A percentile compares a stretch with the other conserved stretches of the same genome.
These are phyloP conservation scores for Sternotherus odoratus DNA, from an alignment of 2,797 vertebrate species.

Conservation along the genomic window DNA sequence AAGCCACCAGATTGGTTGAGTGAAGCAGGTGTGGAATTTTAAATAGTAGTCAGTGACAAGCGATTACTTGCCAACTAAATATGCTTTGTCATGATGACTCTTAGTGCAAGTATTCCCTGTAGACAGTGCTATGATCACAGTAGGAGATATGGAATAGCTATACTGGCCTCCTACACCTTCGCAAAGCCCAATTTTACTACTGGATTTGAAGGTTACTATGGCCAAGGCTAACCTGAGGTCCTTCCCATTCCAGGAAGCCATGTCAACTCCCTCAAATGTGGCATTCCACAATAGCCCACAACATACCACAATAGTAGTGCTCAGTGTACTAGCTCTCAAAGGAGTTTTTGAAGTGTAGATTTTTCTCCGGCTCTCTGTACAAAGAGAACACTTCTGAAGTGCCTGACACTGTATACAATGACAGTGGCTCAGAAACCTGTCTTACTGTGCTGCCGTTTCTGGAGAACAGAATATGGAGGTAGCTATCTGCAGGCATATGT, in stretches of 20 bases:
- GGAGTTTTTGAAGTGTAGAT: not conserved
- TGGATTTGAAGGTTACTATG: constrained; percentile 8
- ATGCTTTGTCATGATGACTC: constrained; percentile 38
- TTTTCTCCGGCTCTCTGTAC: not conserved
- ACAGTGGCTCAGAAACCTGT: not conserved
- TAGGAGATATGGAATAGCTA: not conserved
- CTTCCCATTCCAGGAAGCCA: not conserved
- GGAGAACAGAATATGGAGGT: not conserved
- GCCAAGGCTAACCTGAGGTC: not conserved
- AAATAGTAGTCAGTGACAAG: constrained; percentile 40
- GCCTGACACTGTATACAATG: not conserved
- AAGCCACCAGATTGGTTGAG: constrained; percentile 21
- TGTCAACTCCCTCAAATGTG: fast-evolving
- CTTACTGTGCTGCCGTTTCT: not conserved
- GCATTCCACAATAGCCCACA: not conserved
- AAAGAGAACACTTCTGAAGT: not conserved
- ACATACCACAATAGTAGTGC: not conserved
- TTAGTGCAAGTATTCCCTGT: constrained; percentile 22
- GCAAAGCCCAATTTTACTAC: not conserved
- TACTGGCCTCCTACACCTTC: not conserved
- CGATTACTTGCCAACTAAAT: constrained; percentile 46
- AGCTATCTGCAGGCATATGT: not conserved
- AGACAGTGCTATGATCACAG: constrained; percentile 13
- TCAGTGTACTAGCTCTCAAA: not conserved
- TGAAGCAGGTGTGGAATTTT: not conserved